Evolutionary conservation across 2,888 invertebrate species (phyloP).

Genomic region (Ophion obscuratus): DNA sequence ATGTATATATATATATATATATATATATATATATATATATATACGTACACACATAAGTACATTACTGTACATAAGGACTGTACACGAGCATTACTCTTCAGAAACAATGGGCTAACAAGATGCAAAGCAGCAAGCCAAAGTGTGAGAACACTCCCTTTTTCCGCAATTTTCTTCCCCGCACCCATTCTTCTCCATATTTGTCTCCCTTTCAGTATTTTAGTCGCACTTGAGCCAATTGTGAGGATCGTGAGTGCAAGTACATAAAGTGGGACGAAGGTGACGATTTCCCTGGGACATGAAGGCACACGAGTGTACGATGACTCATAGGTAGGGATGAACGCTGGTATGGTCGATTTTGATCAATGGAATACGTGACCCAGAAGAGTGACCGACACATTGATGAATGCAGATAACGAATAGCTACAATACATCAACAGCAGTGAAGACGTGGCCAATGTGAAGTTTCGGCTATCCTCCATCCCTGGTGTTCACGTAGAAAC

Average conservation of each 20-base stretch:
- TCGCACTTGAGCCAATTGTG: slow-evolving; percentile 58
- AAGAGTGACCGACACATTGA: not conserved
- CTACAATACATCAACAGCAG: not conserved
- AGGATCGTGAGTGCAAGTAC: slow-evolving; percentile 28
- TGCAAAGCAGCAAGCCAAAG: slow-evolving; percentile 60
- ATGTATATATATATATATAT: not conserved
- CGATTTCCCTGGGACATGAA: slow-evolving; percentile 1
- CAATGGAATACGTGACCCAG: not conserved
- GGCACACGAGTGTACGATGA: not conserved
- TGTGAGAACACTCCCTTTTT: slow-evolving; percentile 29
- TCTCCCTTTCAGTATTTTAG: slow-evolving; percentile 47
- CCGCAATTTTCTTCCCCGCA: not conserved
- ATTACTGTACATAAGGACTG: slow-evolving; percentile 27
- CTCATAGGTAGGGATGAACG: not conserved
- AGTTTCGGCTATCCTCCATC: too few relatives aligned
- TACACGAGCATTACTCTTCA: slow-evolving; percentile 58
- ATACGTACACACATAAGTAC: slow-evolving; percentile 21
- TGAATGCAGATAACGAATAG: not conserved
- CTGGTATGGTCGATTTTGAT: not conserved
- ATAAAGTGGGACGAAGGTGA: slow-evolving; percentile 7
- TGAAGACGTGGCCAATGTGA: too few relatives aligned
- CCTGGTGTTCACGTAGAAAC: too few relatives aligned
- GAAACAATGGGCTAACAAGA: slow-evolving; percentile 67
- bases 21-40: slow-evolving; percentile 2
- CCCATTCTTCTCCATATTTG: slow-evolving; percentile 12